Percentiles rank a stretch among this genome's conserved stretches.
phyloP scores from a whole-genome alignment of 2,888 invertebrate genomes.

The Dorcus parallelipipedus region DNA sequence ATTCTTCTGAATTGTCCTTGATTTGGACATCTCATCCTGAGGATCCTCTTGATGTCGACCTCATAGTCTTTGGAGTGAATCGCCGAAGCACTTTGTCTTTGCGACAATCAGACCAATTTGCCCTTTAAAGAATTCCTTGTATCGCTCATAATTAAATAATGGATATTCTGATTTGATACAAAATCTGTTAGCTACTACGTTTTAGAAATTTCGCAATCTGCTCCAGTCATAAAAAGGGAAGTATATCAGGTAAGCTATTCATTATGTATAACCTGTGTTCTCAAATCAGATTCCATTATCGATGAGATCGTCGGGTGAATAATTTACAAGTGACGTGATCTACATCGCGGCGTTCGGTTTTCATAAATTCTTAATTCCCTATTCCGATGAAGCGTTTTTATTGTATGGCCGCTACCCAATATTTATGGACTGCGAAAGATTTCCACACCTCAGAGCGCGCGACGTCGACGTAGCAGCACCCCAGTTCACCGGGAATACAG shows the following conservation, averaged over 20 bases:
- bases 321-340: conserved; percentile 34
- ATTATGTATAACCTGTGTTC: conserved; percentile 16
- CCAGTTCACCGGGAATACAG: conserved; percentile 40
- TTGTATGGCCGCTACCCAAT: conserved; percentile 22
- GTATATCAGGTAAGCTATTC: conserved; percentile 6
- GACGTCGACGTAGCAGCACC: conserved; percentile 26
- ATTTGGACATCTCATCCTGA: too few species aligned
- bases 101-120: too few species aligned
- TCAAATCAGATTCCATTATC: conserved; percentile 23
- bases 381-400: conserved; percentile 3
- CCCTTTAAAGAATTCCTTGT: too few species aligned
- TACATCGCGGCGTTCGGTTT: conserved; percentile 27
- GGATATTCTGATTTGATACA: too few species aligned
- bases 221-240: too few species aligned
- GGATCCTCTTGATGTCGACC: too few species aligned
- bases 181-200: too few species aligned
- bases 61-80: too few species aligned
- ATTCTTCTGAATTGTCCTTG: too few species aligned
- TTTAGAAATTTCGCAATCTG: too few species aligned
- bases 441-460: conserved; percentile 38
- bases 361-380: conserved; percentile 42
- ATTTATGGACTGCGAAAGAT: conserved; percentile 36
- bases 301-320: conserved; percentile 29
- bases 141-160: too few species aligned
- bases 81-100: too few species aligned